phyloP scores from a whole-genome alignment of 2,797 vertebrate genomes.

The Tiaroga cobitis region DNA sequence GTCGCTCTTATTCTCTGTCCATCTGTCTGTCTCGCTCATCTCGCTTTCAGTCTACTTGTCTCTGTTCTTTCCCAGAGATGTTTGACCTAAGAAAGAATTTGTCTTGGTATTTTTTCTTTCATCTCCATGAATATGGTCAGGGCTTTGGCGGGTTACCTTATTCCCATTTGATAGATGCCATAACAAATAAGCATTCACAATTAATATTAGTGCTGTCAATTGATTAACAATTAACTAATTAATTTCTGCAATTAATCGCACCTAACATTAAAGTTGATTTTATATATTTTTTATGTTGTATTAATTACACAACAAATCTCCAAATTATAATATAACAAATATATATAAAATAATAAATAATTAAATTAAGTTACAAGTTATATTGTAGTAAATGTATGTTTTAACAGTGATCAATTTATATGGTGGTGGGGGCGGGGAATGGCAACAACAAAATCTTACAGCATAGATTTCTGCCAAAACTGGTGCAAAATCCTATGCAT shows the following conservation, averaged over 20 bases:
- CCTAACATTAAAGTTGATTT: too few relatives aligned
- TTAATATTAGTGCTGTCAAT: too few relatives aligned
- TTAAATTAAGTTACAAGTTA: too few relatives aligned
- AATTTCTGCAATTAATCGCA: too few relatives aligned
- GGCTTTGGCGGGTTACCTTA: not conserved
- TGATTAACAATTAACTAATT: too few relatives aligned
- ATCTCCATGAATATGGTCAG: not conserved
- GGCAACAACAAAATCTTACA: not conserved
- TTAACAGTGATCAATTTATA: too few relatives aligned
- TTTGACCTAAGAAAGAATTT: conserved; percentile 8
- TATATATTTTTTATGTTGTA: too few relatives aligned
- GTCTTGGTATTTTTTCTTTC: not conserved
- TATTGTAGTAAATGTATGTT: too few relatives aligned
- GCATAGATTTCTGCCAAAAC: not conserved
- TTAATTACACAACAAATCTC: too few relatives aligned
- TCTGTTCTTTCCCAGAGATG: conserved; percentile 52
- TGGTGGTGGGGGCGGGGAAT: not conserved
- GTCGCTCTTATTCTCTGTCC: not conserved
- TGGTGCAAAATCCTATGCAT: not conserved
- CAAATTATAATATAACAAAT: too few relatives aligned
- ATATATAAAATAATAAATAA: too few relatives aligned
- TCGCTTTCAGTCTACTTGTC: not conserved
- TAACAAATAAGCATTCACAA: too few relatives aligned
- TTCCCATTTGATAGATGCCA: not conserved
- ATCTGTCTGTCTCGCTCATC: conserved; percentile 7